Conservation (phyloP, 2,888 invertebrate species). For the Keiferia lycopersicella region DNA sequence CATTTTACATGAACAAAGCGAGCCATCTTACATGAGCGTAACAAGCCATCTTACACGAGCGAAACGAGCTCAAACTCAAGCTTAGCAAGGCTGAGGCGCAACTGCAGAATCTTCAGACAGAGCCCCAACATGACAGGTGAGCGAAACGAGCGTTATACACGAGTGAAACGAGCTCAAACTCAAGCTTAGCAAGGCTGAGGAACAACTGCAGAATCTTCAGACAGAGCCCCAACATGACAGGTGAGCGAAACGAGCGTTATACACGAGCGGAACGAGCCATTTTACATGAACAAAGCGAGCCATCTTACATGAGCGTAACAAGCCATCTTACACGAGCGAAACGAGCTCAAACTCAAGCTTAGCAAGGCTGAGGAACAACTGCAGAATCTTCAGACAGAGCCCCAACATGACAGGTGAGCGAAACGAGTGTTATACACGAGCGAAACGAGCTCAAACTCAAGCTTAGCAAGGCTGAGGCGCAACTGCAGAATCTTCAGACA, state of each 20-base stretch:
- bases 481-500: too few species aligned
- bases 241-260: slow-evolving; percentile 81
- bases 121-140: too few species aligned
- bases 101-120: too few species aligned
- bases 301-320: slow-evolving; percentile 48
- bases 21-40: slow-evolving; percentile 78
- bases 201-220: slow-evolving; percentile 82
- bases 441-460: too few species aligned
- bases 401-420: neutral
- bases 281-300: slow-evolving; percentile 47
- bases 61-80: slow-evolving; percentile 96
- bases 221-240: too few species aligned
- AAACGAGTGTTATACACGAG: slow-evolving; percentile 82
- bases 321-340: slow-evolving; percentile 50
- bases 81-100: slow-evolving; percentile 60
- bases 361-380: neutral
- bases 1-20: slow-evolving; percentile 53
- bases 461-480: slow-evolving; percentile 51
- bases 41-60: slow-evolving; percentile 87
- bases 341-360: slow-evolving; percentile 38
- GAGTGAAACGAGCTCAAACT: slow-evolving; percentile 91
- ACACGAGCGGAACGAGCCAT: slow-evolving; percentile 67
- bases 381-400: too few species aligned
- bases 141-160: too few species aligned
- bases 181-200: slow-evolving; percentile 95